These are phyloP conservation scores for Xiphophorus birchmanni DNA, from an alignment of 2,797 vertebrate species.

Conservation along the genomic window DNA sequence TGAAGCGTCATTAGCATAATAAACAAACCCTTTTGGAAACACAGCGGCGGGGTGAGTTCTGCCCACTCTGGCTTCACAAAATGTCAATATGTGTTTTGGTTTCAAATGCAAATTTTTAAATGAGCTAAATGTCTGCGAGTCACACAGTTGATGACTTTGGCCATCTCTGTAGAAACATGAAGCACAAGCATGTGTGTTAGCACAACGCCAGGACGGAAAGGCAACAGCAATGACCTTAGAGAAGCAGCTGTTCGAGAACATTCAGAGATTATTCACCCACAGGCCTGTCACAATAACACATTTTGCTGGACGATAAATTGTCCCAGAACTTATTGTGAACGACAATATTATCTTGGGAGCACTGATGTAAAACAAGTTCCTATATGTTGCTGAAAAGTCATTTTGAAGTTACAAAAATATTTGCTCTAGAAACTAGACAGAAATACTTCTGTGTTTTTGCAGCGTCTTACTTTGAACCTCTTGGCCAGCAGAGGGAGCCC, in stretches of 20 bases:
- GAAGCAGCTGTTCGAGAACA: background rate
- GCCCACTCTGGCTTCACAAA: slow-evolving; percentile 3
- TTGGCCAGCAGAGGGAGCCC: background rate
- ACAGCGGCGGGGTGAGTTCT: slow-evolving; percentile 14
- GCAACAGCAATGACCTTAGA: background rate
- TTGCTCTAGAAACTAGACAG: no score
- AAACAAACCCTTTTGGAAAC: slow-evolving; percentile 54
- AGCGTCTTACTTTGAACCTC: background rate
- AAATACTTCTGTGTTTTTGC: no score
- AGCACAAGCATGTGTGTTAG: background rate
- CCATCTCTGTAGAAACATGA: background rate
- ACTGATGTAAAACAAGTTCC: background rate
- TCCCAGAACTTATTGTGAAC: no score
- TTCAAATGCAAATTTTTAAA: background rate
- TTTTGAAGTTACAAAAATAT: no score
- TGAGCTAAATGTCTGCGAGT: background rate
- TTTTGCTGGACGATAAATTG: no score
- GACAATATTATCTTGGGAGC: no score
- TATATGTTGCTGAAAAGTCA: no score
- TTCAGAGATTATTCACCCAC: background rate
- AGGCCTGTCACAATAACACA: no score
- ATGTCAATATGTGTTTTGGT: background rate
- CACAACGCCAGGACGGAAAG: background rate
- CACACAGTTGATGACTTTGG: background rate
- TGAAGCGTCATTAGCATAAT: slow-evolving; percentile 69